Base-by-base conservation (phyloP, 2,113 vertebrate species). In the Polypterus bichir region DNA sequence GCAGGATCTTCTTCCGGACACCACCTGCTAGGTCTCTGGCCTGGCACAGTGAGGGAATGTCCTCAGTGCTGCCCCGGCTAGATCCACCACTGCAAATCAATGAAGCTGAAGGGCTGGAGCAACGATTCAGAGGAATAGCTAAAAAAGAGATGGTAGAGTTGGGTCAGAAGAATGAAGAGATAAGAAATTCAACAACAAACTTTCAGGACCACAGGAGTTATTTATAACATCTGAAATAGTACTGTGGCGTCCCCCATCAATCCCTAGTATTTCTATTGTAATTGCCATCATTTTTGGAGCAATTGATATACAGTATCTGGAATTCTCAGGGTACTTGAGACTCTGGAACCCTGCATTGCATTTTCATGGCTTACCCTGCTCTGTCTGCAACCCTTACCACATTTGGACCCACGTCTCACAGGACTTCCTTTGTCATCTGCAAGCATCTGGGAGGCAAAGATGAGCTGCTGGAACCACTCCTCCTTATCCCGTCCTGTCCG, bases 401-500 rank as follows among this genome's bases (percentile, higher is more conserved):
- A 66, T 67, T 63, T 71, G 64, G 57, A 74, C 59, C 75, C 74
- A 8, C 64, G 55, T 57, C 11, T 70, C 70, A 67, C 70, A 66
- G 65, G 64, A 63, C 63, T 56, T 49, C 78, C 61, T 3, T 60
- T 68, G 66, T 78, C 72, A 4, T 60, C 48, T 1, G 70, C 46
- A n/a, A 56, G 45, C 2, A 46, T 47, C 3, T 9, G 61, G 63
- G 88, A 83, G 3, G 83, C 88, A 61, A 64, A 68, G 66, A 74
- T 62, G 6, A 94, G 79, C 48, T 86, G 78, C 65, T 82, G 84
- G 65, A 86, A 93, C 92, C 92, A 94, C 71, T 92, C 91, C 60
- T 94, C 91, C 73, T 94, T 94, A 63, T 91, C 90, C 56, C 92
- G 75, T 6, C 91, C 92, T 0, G 91, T 93, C 56, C 90, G 68